A percentile compares a stretch with the other conserved stretches of the same genome.
Conservation (phyloP, 2,113 vertebrate species). For the Lagenorhynchus albirostris region DNA sequence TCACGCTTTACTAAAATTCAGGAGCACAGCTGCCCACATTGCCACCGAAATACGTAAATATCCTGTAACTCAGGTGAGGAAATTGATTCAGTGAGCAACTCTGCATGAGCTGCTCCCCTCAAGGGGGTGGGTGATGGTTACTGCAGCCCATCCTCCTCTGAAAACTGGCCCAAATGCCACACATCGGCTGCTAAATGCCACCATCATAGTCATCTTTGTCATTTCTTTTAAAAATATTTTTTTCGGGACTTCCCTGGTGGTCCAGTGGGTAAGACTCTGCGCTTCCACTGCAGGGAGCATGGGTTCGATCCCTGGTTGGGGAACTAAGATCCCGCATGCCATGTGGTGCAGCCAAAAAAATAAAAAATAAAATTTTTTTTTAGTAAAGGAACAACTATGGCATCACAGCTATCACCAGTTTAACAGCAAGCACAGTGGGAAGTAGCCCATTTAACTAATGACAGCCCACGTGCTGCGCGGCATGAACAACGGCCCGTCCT, state of each 20-base stretch:
- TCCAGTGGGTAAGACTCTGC: too few species aligned
- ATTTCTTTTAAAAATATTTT: background rate
- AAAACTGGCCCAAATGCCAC: background rate
- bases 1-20: background rate
- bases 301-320: too few species aligned
- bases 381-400: background rate
- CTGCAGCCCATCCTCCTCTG: background rate
- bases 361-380: background rate
- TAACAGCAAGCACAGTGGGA: conserved; percentile 29
- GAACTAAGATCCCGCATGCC: too few species aligned
- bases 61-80: background rate
- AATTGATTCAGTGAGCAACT: background rate
- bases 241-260: too few species aligned
- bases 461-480: background rate
- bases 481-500: background rate
- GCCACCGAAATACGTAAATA: background rate
- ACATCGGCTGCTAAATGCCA: background rate
- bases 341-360: too few species aligned
- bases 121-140: background rate
- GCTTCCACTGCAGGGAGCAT: too few species aligned
- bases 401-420: background rate
- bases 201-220: background rate
- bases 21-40: background rate
- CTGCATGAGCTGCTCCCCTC: background rate
- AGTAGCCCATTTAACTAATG: background rate